phyloP scores from a whole-genome alignment of 1,140 invertebrate genomes.

The Mylabris phalerata region DNA sequence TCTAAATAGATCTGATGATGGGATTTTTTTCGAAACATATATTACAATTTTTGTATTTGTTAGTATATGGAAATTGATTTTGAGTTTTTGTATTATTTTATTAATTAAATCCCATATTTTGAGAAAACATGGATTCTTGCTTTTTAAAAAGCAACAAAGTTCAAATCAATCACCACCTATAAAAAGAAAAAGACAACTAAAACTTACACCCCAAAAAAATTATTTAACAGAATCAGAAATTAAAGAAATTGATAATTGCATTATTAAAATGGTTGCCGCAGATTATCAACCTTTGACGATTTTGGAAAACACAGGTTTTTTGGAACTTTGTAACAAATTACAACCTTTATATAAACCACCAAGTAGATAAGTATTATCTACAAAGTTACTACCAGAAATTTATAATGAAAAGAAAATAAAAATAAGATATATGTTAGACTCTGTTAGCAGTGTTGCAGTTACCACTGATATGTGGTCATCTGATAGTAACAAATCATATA shows the following conservation, averaged over 20 bases:
- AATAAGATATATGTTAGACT: constrained; percentile 4
- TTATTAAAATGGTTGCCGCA: constrained; percentile 6
- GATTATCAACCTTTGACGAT: constrained; percentile 16
- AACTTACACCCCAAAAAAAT: background rate
- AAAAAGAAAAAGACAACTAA: too few relatives aligned
- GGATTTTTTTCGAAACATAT: too few relatives aligned
- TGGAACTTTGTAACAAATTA: constrained; percentile 7
- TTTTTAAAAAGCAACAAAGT: too few relatives aligned
- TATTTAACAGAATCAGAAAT: background rate
- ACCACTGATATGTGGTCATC: constrained; percentile 23
- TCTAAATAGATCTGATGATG: too few relatives aligned
- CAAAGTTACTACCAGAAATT: background rate
- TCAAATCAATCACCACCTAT: too few relatives aligned
- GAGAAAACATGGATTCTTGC: too few relatives aligned
- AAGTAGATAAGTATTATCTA: constrained; percentile 13
- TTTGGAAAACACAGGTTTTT: constrained; percentile 18
- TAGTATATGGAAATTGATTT: too few relatives aligned
- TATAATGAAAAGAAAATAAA: background rate
- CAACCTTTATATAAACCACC: constrained; percentile 12
- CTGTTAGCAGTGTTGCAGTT: background rate
- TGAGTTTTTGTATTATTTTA: too few relatives aligned
- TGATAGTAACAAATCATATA: constrained; percentile 13
- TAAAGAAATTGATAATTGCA: background rate
- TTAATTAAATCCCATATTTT: too few relatives aligned
- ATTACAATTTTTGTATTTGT: too few relatives aligned